A percentile compares a stretch with the other conserved stretches of the same genome.
phyloP scores from a whole-genome alignment of 23 tunicate species.

The Halocynthia roretzi region DNA sequence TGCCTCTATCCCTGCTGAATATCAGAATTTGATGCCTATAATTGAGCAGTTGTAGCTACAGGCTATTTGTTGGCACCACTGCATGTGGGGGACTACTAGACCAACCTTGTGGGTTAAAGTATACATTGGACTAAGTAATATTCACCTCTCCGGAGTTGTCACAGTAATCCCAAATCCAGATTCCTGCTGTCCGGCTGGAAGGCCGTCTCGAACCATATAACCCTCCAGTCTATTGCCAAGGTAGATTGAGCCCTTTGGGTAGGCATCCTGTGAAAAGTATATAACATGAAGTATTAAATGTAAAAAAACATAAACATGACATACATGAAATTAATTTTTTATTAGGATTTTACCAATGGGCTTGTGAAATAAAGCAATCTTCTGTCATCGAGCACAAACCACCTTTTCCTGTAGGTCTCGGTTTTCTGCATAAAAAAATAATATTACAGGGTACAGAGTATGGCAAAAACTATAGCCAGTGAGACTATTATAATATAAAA shows the following conservation, averaged over 20 bases:
- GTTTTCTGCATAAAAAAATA: conserved; percentile 52
- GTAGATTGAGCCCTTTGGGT: conserved; percentile 71
- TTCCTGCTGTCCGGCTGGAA: conserved; percentile 79
- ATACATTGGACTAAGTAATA: not conserved
- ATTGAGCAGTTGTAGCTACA: not conserved
- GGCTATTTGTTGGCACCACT: not conserved
- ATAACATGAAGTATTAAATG: no score
- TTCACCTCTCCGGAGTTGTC: conserved; percentile 64
- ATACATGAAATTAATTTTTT: not conserved
- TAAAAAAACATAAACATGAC: no score
- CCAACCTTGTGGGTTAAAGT: not conserved
- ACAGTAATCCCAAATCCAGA: conserved; percentile 75
- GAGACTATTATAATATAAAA: not conserved
- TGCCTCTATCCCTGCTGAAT: not conserved
- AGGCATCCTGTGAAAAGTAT: conserved; percentile 42
- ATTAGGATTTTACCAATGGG: conserved; percentile 43
- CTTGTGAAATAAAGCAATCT: conserved; percentile 61
- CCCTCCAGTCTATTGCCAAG: conserved; percentile 67
- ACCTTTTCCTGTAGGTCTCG: conserved; percentile 79
- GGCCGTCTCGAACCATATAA: conserved; percentile 63
- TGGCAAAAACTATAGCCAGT: not conserved
- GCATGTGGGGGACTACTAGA: not conserved
- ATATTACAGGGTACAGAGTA: not conserved
- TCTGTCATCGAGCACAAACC: conserved; percentile 82
- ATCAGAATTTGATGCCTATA: not conserved